A percentile compares a stretch with the other conserved stretches of the same genome.
These are phyloP conservation scores for Corapipo altera DNA, from an alignment of 2,113 vertebrate genomes.

Conservation along the genomic window DNA sequence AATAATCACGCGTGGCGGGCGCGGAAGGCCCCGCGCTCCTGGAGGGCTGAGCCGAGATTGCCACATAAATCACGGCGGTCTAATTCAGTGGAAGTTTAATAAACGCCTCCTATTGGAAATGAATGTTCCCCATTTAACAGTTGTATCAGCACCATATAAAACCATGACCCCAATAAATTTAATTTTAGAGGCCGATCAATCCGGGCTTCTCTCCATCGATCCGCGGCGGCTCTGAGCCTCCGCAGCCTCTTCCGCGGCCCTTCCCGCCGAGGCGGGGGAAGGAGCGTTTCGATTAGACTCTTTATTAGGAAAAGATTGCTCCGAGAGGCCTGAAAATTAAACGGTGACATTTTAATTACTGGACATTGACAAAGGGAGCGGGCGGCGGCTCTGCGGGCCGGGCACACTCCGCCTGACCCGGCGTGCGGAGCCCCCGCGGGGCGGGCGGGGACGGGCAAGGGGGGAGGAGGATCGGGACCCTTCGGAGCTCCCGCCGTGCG, in stretches of 20 bases:
- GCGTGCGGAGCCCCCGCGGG: slow-evolving; percentile 71
- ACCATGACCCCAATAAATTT: slow-evolving; percentile 92
- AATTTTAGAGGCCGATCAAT: slow-evolving; percentile 92
- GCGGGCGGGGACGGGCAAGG: slow-evolving; percentile 29
- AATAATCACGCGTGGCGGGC: slow-evolving; percentile 43
- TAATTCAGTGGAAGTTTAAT: slow-evolving; percentile 88
- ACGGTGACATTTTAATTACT: slow-evolving; percentile 97
- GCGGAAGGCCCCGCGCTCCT: slow-evolving; percentile 57
- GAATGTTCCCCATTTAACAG: slow-evolving; percentile 93
- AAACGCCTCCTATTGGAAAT: slow-evolving; percentile 84
- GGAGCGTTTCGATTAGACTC: slow-evolving; percentile 87
- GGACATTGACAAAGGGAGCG: slow-evolving; percentile 87
- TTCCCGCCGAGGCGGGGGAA: slow-evolving; percentile 60
- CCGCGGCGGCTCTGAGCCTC: slow-evolving; percentile 66
- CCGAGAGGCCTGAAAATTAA: slow-evolving; percentile 88
- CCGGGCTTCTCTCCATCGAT: slow-evolving; percentile 84
- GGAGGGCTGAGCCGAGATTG: slow-evolving; percentile 76
- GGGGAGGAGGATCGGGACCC: neutral
- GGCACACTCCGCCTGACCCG: slow-evolving; percentile 65
- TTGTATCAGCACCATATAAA: slow-evolving; percentile 91
- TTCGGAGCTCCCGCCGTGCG: neutral
- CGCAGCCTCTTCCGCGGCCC: slow-evolving; percentile 71
- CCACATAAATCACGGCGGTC: slow-evolving; percentile 82
- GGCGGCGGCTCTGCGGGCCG: slow-evolving; percentile 73
- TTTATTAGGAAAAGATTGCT: slow-evolving; percentile 88